phyloP scores from a whole-genome alignment of 37 sponge, comb jelly and placozoan species.

The Aplysina aerophoba region DNA sequence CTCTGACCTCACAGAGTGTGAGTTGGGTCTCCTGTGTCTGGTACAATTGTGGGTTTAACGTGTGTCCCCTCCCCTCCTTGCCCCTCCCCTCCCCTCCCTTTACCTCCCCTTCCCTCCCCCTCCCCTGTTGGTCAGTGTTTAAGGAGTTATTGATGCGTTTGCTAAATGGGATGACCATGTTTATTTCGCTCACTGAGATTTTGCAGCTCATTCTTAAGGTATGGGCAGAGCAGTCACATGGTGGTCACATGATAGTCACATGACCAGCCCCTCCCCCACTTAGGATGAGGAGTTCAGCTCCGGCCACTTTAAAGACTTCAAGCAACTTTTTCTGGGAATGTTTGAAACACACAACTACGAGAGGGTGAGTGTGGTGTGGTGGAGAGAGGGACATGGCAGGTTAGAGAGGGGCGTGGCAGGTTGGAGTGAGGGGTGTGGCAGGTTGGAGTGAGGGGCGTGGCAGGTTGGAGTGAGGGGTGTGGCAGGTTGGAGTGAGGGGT shows the following conservation, averaged over 20 bases:
- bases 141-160: slow-evolving; percentile 17
- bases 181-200: slow-evolving; percentile 15
- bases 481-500: no score
- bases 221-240: background rate
- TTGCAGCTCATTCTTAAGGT: slow-evolving; percentile 26
- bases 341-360: slow-evolving; percentile 90
- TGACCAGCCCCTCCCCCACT: background rate
- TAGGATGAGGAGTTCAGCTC: slow-evolving; percentile 48
- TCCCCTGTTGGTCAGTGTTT: background rate
- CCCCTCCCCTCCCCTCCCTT: no score
- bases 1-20: background rate
- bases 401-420: no score
- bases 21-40: background rate
- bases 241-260: background rate
- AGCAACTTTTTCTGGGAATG: slow-evolving; percentile 77
- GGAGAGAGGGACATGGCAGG: no score
- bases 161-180: slow-evolving; percentile 17
- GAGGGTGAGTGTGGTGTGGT: slow-evolving; percentile 38
- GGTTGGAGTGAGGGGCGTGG: no score
- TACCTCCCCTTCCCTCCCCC: no score
- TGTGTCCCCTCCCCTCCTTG: background rate
- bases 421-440: no score
- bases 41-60: background rate
- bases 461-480: no score
- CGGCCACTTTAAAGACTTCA: slow-evolving; percentile 78